Evolutionary conservation across 1,140 invertebrate species (phyloP).

Genomic region (Mycetomoellerius zeteki): DNA sequence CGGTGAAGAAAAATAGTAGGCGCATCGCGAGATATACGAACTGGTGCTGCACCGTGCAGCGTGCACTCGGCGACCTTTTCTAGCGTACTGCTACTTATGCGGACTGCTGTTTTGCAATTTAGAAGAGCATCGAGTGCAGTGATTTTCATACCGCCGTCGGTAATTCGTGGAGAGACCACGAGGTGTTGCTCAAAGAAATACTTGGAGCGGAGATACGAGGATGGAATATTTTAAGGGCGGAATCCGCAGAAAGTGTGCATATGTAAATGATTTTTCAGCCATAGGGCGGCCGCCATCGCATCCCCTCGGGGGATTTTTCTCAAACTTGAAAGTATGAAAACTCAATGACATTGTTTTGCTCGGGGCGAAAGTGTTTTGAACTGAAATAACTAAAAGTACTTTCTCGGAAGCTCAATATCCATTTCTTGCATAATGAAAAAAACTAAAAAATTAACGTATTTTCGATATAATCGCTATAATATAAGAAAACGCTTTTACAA

Average conservation of each 20-base stretch:
- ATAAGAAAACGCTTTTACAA: neutral
- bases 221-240: constrained; percentile 54
- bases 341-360: constrained; percentile 2
- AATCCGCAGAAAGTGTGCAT: constrained; percentile 37
- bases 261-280: constrained; percentile 56
- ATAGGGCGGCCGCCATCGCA: neutral
- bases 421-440: neutral
- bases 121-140: constrained; percentile 62
- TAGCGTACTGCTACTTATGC: constrained; percentile 38
- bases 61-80: neutral
- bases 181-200: constrained; percentile 59
- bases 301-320: neutral
- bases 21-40: constrained; percentile 23
- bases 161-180: constrained; percentile 53
- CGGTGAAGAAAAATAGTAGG: constrained; percentile 29
- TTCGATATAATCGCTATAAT: constrained; percentile 9
- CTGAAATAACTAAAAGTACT: constrained; percentile 34
- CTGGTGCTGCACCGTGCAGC: constrained; percentile 10
- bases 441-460: neutral
- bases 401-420: too few relatives aligned
- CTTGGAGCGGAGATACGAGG: constrained; percentile 24
- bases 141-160: constrained; percentile 56
- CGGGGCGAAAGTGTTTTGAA: neutral
- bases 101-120: constrained; percentile 59
- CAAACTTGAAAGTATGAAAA: neutral